Evolutionary conservation across 2,888 invertebrate genomes (phyloP).

Genomic region (Trisateles emortualis): DNA sequence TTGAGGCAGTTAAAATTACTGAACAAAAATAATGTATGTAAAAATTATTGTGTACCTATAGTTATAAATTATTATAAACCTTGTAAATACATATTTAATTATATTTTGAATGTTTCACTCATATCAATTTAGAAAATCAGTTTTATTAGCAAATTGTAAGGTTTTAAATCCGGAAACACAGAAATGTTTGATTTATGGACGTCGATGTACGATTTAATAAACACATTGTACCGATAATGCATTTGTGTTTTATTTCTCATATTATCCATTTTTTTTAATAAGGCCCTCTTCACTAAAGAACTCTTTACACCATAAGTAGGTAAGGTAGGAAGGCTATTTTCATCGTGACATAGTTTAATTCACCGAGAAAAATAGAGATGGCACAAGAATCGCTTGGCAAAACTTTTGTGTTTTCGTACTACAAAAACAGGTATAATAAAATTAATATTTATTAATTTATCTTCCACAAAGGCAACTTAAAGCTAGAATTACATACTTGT

Average conservation of each 20-base stretch:
- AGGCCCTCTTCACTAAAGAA: too few species aligned
- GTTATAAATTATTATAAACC: conserved; percentile 69
- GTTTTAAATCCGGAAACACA: conserved; percentile 74
- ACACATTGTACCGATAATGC: conserved; percentile 72
- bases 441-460: too few species aligned
- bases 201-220: conserved; percentile 84
- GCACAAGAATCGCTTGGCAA: too few species aligned
- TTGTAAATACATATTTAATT: conserved; percentile 79
- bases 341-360: too few species aligned
- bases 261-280: background rate
- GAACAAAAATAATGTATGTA: conserved; percentile 57
- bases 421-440: too few species aligned
- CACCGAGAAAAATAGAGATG: too few species aligned
- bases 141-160: conserved; percentile 82
- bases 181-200: conserved; percentile 79
- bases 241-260: conserved; percentile 31
- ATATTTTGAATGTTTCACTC: conserved; percentile 84
- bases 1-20: conserved; percentile 59
- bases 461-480: too few species aligned
- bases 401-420: too few species aligned
- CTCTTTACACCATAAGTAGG: too few species aligned
- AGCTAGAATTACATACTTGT: too few species aligned
- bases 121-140: conserved; percentile 83
- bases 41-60: conserved; percentile 69
- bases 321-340: too few species aligned